Percentiles rank a stretch among this genome's conserved stretches.
These are phyloP conservation scores for Gambusia yucatana DNA, from an alignment of 2,797 vertebrate species.

Conservation along the genomic window DNA sequence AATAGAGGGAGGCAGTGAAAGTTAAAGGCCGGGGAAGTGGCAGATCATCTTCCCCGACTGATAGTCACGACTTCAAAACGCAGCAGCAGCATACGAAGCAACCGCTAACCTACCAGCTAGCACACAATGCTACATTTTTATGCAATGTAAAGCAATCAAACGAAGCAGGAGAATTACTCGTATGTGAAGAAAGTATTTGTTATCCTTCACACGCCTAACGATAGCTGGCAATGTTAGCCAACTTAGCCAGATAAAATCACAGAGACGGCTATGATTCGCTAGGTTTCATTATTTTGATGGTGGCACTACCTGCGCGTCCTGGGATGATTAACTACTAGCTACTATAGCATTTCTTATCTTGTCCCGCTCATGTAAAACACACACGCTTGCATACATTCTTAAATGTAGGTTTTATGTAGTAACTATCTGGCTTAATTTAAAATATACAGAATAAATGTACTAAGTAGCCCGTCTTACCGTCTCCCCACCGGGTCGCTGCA, in stretches of 20 bases:
- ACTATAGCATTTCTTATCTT: neutral
- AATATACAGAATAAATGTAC: slow-evolving; percentile 12
- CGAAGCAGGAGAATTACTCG: neutral
- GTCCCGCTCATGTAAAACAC: neutral
- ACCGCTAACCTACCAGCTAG: slow-evolving; percentile 20
- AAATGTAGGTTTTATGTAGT: neutral
- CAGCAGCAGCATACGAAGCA: slow-evolving; percentile 39
- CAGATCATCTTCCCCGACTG: slow-evolving; percentile 54
- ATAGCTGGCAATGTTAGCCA: slow-evolving; percentile 41
- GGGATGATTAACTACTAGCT: slow-evolving; percentile 13
- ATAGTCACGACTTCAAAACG: slow-evolving; percentile 71
- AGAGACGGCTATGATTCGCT: slow-evolving; percentile 46
- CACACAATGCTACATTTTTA: neutral
- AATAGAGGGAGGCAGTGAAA: slow-evolving; percentile 9
- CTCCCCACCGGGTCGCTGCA: slow-evolving; percentile 71
- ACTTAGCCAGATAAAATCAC: slow-evolving; percentile 60
- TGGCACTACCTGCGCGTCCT: slow-evolving; percentile 50
- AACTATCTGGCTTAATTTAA: neutral
- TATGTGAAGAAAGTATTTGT: neutral
- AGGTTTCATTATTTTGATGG: slow-evolving; percentile 49
- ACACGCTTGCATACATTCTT: neutral
- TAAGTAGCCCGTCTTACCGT: slow-evolving; percentile 58
- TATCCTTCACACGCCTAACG: neutral
- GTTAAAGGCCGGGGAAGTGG: slow-evolving; percentile 57
- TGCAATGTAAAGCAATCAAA: neutral